These are phyloP conservation scores for Drosophila aff. DNA, from an alignment of 1,140 invertebrate species.

Conservation along the genomic window DNA sequence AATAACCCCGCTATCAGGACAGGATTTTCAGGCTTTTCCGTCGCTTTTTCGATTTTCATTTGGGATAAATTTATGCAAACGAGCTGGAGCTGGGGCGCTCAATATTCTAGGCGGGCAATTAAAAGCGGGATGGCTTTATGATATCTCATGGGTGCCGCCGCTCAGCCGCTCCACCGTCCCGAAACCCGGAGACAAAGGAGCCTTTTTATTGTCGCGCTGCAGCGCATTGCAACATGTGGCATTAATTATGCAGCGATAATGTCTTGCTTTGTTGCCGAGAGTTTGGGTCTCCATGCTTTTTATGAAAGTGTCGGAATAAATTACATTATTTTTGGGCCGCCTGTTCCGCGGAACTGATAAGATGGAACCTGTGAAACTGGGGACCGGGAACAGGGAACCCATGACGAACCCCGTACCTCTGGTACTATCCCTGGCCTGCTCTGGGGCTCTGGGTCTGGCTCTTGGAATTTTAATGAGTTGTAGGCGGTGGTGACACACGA, in stretches of 20 bases:
- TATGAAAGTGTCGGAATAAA: slow-evolving; percentile 83
- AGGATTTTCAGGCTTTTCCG: slow-evolving; percentile 61
- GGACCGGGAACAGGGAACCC: slow-evolving; percentile 3
- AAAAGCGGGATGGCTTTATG: slow-evolving; percentile 78
- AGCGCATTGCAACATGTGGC: slow-evolving; percentile 77
- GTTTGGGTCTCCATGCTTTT: slow-evolving; percentile 66
- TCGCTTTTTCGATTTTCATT: slow-evolving; percentile 66
- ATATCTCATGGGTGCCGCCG: slow-evolving; percentile 61
- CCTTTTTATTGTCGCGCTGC: slow-evolving; percentile 68
- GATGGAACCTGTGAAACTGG: slow-evolving; percentile 11
- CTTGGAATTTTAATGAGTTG: slow-evolving; percentile 61
- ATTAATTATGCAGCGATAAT: slow-evolving; percentile 84
- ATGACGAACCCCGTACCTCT: slow-evolving; percentile 11
- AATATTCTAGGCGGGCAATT: slow-evolving; percentile 73
- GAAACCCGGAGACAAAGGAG: slow-evolving; percentile 13
- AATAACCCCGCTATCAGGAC: slow-evolving; percentile 9
- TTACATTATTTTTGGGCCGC: slow-evolving; percentile 74
- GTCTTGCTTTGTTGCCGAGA: slow-evolving; percentile 79
- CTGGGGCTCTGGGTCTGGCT: slow-evolving; percentile 10
- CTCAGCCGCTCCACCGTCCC: slow-evolving; percentile 28
- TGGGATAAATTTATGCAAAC: slow-evolving; percentile 78
- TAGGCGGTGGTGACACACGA: slow-evolving; percentile 43
- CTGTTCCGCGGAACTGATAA: slow-evolving; percentile 60
- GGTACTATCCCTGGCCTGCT: slow-evolving; percentile 21
- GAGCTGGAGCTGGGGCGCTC: slow-evolving; percentile 44